Base-by-base conservation (phyloP, 2,113 vertebrate genomes). In the Apteryx owenii region DNA sequence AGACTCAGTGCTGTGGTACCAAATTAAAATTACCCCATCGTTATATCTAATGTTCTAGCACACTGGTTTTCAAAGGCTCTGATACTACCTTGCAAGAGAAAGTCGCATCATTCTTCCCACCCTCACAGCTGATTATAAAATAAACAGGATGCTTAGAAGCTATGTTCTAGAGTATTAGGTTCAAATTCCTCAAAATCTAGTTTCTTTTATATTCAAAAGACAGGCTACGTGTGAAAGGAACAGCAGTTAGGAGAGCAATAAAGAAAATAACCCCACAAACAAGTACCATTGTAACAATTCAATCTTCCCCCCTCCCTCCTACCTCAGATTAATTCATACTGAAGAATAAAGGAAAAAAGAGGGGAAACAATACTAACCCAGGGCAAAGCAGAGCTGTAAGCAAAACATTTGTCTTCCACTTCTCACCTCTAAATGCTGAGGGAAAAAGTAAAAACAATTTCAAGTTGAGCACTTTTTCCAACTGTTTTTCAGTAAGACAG, bases 401-500 rank as follows among this genome's bases (percentile, higher is more conserved):
- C 91, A 99, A 94, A 81, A 99, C 98, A 12, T 99, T 99, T 36
- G 98, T 99, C 98, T 99, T 99, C 99, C 99, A 99, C 89, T 99
- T 99, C 95, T 99, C 98, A 11, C 99, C 99, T 94, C 98, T 98
- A 94, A 99, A 99, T 6, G 99, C 99, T 99, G 94, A 92, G 25
- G 65, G 83, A 95, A 85, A 92, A 96, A 96, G 62, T 17, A 84
- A 86, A 60, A 94, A 87, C 5, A 69, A 40, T 68, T 88, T 91
- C 56, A 95, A 85, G 75, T 70, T 79, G 58, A 92, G 66, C 20
- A 58, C 15, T 66, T 87, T 92, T 95, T 51, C 66, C 29, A 88
- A 53, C 33, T 61, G 26, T 61, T 94, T 44, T 60, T 46, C 21
- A 70, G 25, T 50, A 80, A 1, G 1, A 79, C 54, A 68, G 54